These are phyloP conservation scores for Idris sp. DNA, from an alignment of 1,140 invertebrate genomes.

Conservation along the genomic window DNA sequence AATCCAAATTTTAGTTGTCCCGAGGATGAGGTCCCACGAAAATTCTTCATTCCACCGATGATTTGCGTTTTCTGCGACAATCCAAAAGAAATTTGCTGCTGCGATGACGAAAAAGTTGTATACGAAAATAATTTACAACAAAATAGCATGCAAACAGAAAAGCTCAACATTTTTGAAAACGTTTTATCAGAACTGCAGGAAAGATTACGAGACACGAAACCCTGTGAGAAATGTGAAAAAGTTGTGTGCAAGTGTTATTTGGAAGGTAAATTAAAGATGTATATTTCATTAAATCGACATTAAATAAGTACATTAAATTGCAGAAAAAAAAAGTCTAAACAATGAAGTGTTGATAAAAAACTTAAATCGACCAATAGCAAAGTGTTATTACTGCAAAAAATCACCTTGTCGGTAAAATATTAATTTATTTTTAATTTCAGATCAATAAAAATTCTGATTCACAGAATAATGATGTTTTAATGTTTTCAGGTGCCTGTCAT, in stretches of 20 bases:
- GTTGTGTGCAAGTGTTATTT: constrained; percentile 61
- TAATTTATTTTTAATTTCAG: too few species aligned
- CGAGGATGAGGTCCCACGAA: too few species aligned
- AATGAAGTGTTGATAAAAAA: background rate
- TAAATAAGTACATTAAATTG: too few species aligned
- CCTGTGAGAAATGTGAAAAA: constrained; percentile 43
- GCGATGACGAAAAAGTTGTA: constrained; percentile 6
- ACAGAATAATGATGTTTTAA: too few species aligned
- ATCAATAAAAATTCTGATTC: too few species aligned
- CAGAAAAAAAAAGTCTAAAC: too few species aligned
- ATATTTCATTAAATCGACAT: too few species aligned
- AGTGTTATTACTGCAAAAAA: constrained; percentile 70
- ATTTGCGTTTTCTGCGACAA: constrained; percentile 3
- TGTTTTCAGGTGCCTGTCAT: constrained; percentile 25
- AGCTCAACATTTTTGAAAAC: constrained; percentile 63
- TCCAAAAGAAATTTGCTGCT: constrained; percentile 6
- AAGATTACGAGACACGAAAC: constrained; percentile 60
- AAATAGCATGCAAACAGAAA: constrained; percentile 44
- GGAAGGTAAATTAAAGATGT: too few species aligned
- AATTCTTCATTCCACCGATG: constrained; percentile 3
- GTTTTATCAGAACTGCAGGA: constrained; percentile 68
- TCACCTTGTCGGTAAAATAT: constrained; percentile 66
- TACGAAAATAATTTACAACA: constrained; percentile 6
- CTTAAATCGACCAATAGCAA: constrained; percentile 39
- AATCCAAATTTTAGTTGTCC: too few species aligned